Conservation (phyloP, 2,113 vertebrate genomes). For the Cyanoderma ruficeps region DNA sequence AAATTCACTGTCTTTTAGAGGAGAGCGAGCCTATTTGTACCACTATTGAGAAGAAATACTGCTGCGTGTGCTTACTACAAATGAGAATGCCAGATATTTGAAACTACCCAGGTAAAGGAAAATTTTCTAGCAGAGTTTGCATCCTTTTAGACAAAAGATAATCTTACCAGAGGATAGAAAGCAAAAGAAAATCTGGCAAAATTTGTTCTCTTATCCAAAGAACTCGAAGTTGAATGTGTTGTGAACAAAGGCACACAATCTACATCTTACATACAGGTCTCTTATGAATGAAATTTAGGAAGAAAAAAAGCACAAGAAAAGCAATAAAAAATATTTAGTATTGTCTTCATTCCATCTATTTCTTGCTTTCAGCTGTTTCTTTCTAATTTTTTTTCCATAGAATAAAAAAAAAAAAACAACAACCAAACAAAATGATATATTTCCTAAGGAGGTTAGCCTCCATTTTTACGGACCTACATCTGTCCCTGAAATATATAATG, state of each 20-base stretch:
- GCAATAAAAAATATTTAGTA: not conserved
- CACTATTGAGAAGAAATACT: not conserved
- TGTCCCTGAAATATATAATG: not conserved
- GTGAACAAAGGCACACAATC: not conserved
- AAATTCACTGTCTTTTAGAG: not conserved
- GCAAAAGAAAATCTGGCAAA: not conserved
- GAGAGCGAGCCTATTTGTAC: not conserved
- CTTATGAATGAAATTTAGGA: not conserved
- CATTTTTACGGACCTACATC: not conserved
- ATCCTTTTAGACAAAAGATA: not conserved
- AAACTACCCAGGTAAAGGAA: not conserved
- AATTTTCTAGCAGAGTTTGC: not conserved
- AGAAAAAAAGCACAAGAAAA: not conserved
- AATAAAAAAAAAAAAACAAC: not conserved
- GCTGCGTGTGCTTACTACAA: not conserved
- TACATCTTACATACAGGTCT: not conserved
- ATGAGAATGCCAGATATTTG: not conserved
- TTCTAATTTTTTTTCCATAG: not conserved
- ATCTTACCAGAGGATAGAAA: not conserved
- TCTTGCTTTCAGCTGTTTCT: not conserved
- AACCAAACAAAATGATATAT: not conserved
- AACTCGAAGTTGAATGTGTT: not conserved
- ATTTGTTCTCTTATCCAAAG: not conserved
- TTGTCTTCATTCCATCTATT: not conserved
- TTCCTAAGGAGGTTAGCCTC: not conserved